Evolutionary conservation across 2,113 vertebrate species (phyloP).

Genomic region (Garra rufa): DNA sequence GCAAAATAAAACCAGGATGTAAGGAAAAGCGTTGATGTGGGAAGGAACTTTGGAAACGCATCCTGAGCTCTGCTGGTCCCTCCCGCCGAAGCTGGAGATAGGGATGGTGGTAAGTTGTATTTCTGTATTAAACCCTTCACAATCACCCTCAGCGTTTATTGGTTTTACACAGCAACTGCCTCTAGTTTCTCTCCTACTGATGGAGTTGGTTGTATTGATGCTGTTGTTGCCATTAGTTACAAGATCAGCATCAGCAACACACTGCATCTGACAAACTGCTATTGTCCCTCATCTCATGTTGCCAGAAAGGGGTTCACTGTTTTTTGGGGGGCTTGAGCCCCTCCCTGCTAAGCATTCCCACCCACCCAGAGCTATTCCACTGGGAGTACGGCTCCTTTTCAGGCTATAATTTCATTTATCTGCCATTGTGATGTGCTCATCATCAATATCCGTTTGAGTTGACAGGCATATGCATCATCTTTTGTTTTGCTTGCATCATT

Average conservation of each 20-base stretch:
- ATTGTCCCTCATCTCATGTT: constrained; percentile 42
- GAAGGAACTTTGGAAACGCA: constrained; percentile 35
- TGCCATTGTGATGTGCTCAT: neutral
- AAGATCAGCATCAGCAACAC: constrained; percentile 33
- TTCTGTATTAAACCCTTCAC: constrained; percentile 11
- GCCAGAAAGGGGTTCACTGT: constrained; percentile 38
- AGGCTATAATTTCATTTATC: constrained; percentile 7
- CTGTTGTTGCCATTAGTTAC: constrained; percentile 39
- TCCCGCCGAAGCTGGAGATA: constrained; percentile 54
- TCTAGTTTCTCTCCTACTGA: neutral
- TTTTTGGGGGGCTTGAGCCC: constrained; percentile 38
- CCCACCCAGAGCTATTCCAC: constrained; percentile 15
- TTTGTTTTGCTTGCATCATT: constrained; percentile 12
- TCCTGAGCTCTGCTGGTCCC: constrained; percentile 45
- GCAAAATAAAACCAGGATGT: constrained; percentile 44
- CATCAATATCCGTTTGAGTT: neutral
- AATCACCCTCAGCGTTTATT: neutral
- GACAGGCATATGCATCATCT: constrained; percentile 12
- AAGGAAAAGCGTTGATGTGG: constrained; percentile 41
- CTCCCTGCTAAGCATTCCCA: constrained; percentile 35
- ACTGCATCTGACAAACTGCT: constrained; percentile 19
- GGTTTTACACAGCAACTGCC: neutral
- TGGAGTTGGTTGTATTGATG: constrained; percentile 22
- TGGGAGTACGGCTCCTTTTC: constrained; percentile 9
- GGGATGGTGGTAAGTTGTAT: constrained; percentile 65